phyloP scores from a whole-genome alignment of 2,113 vertebrate species.

The Rhinogobius similis region DNA sequence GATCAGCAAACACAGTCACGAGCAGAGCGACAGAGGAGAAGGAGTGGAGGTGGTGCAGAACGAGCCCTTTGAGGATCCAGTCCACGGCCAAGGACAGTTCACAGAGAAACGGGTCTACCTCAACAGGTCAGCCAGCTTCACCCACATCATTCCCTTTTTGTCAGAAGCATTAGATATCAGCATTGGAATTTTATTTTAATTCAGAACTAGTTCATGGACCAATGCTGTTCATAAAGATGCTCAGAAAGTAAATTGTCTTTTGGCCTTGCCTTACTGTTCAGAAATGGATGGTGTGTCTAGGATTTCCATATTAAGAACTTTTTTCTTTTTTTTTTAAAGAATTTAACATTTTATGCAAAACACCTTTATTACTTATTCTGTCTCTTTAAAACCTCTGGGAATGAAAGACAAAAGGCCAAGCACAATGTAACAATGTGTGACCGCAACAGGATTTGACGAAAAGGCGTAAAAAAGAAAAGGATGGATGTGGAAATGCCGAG shows the following conservation, averaged over 20 bases:
- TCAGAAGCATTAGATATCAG: neutral
- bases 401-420: neutral
- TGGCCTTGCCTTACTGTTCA: too few relatives aligned
- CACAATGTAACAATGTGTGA: neutral
- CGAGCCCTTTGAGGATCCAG: slow-evolving; percentile 90
- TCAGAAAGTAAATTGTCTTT: too few relatives aligned
- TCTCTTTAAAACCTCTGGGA: neutral
- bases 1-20: slow-evolving; percentile 98
- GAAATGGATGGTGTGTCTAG: too few relatives aligned
- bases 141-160: neutral
- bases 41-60: slow-evolving; percentile 96
- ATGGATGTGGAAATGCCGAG: slow-evolving; percentile 9
- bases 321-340: too few relatives aligned
- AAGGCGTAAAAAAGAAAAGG: neutral
- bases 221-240: too few relatives aligned
- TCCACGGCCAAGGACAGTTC: slow-evolving; percentile 92
- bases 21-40: slow-evolving; percentile 95
- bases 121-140: slow-evolving; percentile 83
- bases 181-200: neutral
- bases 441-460: neutral
- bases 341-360: too few relatives aligned
- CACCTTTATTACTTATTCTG: too few relatives aligned
- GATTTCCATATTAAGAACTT: too few relatives aligned
- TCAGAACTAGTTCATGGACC: too few relatives aligned
- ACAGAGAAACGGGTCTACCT: slow-evolving; percentile 97